These are phyloP conservation scores for Chrysolina americana DNA, from an alignment of 2,888 invertebrate species.

Conservation along the genomic window DNA sequence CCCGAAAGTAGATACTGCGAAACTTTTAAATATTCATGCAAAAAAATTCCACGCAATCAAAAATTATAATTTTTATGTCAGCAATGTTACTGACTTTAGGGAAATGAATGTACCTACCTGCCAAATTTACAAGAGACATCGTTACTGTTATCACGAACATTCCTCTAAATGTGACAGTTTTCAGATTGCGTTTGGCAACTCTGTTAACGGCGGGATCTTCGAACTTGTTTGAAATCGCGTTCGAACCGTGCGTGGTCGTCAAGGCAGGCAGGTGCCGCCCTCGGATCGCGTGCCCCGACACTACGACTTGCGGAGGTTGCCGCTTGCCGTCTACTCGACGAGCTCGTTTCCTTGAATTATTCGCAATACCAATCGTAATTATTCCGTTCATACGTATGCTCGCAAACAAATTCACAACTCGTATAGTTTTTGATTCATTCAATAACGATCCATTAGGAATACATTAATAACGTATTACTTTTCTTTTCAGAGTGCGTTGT, in stretches of 20 bases:
- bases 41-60: too few relatives aligned
- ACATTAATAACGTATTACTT: too few relatives aligned
- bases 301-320: constrained; percentile 36
- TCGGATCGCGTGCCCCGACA: constrained; percentile 51
- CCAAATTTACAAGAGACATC: too few relatives aligned
- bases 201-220: constrained; percentile 2
- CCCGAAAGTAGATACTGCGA: too few relatives aligned
- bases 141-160: too few relatives aligned
- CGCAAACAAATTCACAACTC: constrained; percentile 11
- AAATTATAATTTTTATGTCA: too few relatives aligned
- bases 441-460: too few relatives aligned
- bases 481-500: too few relatives aligned
- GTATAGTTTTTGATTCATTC: not conserved
- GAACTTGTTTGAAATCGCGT: not conserved
- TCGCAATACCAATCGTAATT: constrained; percentile 22
- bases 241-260: constrained; percentile 3
- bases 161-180: not conserved
- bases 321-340: constrained; percentile 20
- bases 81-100: too few relatives aligned
- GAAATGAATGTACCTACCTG: too few relatives aligned
- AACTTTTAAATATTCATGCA: too few relatives aligned
- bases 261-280: constrained; percentile 51
- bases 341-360: constrained; percentile 34
- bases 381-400: constrained; percentile 5
- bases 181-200: not conserved